These are phyloP conservation scores for Melangyna quadrimaculata DNA, from an alignment of 2,888 invertebrate genomes.

Conservation along the genomic window DNA sequence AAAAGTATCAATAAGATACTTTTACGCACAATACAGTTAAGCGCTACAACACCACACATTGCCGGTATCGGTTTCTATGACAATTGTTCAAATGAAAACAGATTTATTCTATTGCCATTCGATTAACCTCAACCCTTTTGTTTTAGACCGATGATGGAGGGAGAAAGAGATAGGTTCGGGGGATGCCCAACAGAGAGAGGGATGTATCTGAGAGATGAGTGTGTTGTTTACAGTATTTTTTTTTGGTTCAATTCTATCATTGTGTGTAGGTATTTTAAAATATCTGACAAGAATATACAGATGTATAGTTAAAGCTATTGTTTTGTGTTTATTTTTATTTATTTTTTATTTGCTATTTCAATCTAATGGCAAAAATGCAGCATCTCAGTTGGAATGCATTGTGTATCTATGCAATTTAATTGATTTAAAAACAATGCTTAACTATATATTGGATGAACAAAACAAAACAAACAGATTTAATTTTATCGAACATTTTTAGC, in stretches of 20 bases:
- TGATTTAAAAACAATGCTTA: constrained; percentile 39
- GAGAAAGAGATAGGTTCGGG: background rate
- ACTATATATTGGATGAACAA: background rate
- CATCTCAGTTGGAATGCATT: constrained; percentile 20
- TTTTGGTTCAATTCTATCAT: background rate
- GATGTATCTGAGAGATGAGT: constrained; percentile 10
- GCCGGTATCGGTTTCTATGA: constrained; percentile 52
- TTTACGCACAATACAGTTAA: constrained; percentile 52
- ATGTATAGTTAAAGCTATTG: constrained; percentile 18
- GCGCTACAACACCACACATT: constrained; percentile 11
- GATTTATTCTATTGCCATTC: constrained; percentile 70
- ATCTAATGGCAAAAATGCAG: constrained; percentile 27
- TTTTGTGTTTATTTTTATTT: background rate
- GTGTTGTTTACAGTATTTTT: constrained; percentile 38
- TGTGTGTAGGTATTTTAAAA: constrained; percentile 32
- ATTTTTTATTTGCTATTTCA: background rate
- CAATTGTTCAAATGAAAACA: constrained; percentile 61
- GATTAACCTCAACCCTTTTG: constrained; percentile 70
- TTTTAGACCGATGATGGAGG: background rate
- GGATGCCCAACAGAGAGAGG: background rate
- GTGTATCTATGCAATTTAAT: constrained; percentile 51
- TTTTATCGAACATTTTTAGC: background rate
- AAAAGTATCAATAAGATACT: constrained; percentile 12
- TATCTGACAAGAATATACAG: constrained; percentile 41
- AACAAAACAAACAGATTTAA: constrained; percentile 8